phyloP scores from a whole-genome alignment of 2,888 invertebrate genomes.

The Strigamia crassipes region DNA sequence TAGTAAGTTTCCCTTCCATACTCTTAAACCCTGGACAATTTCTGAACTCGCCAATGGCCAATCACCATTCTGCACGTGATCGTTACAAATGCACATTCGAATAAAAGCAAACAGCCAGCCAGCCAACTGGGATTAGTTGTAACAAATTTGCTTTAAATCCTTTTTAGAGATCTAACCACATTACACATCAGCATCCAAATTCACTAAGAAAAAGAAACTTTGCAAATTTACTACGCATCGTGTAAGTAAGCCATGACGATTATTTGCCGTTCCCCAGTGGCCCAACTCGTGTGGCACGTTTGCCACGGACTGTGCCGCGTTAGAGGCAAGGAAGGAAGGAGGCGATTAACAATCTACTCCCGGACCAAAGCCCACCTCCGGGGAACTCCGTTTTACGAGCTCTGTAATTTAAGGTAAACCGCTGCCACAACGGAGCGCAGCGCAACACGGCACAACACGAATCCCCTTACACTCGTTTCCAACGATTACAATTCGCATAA shows the following conservation, averaged over 20 bases:
- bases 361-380: constrained; percentile 22
- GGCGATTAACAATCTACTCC: constrained; percentile 9
- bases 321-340: background rate
- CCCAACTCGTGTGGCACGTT: background rate
- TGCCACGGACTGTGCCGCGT: background rate
- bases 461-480: background rate
- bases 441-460: background rate
- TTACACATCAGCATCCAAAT: background rate
- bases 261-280: constrained; percentile 13
- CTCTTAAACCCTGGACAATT: no score
- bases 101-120: no score
- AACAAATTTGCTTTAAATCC: background rate
- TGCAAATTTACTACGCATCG: constrained; percentile 6
- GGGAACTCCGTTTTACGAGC: background rate
- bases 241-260: background rate
- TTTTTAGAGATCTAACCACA: background rate
- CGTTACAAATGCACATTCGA: no score
- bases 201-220: background rate
- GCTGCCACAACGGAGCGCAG: background rate
- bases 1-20: no score
- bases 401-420: constrained; percentile 1
- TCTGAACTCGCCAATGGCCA: no score
- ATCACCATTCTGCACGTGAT: no score
- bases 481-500: background rate
- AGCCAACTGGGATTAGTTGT: no score